Evolutionary conservation across 2,888 invertebrate genomes (phyloP).

Genomic region (Ormyrus thymus): DNA sequence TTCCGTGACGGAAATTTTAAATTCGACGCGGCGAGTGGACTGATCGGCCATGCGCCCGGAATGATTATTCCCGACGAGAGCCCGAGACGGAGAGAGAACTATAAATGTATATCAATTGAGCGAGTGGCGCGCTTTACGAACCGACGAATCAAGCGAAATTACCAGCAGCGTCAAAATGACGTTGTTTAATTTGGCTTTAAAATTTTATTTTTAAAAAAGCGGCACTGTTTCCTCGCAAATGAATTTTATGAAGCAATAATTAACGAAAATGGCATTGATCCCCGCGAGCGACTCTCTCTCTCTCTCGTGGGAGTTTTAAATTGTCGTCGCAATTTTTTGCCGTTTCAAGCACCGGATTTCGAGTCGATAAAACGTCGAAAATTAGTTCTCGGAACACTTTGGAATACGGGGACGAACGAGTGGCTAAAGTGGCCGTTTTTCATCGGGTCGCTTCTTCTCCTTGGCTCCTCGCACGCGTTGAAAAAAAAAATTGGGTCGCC

Average conservation of each 20-base stretch:
- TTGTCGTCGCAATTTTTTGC: conserved; percentile 30
- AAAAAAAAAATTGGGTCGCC: conserved; percentile 45
- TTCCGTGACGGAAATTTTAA: conserved; percentile 44
- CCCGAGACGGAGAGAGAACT: no score
- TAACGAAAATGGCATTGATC: background rate
- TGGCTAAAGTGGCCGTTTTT: conserved; percentile 50
- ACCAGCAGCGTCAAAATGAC: no score
- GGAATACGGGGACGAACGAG: conserved; percentile 51
- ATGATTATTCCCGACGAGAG: conserved; percentile 10
- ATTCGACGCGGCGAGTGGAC: background rate
- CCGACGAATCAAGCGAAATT: no score
- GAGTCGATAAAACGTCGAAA: conserved; percentile 53
- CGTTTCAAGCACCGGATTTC: conserved; percentile 52
- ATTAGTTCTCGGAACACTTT: conserved; percentile 53
- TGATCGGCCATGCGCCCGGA: background rate
- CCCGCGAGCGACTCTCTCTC: background rate
- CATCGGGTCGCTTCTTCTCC: conserved; percentile 41
- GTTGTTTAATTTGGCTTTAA: no score
- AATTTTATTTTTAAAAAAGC: no score
- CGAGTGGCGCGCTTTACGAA: background rate
- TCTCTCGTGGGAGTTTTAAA: background rate
- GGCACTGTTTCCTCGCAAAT: background rate
- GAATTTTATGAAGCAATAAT: conserved; percentile 13
- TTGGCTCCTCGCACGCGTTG: background rate
- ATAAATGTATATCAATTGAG: conserved; percentile 16